Conservation (phyloP, 92 coral and sea anemone species). For the Pocillopora meandrina region DNA sequence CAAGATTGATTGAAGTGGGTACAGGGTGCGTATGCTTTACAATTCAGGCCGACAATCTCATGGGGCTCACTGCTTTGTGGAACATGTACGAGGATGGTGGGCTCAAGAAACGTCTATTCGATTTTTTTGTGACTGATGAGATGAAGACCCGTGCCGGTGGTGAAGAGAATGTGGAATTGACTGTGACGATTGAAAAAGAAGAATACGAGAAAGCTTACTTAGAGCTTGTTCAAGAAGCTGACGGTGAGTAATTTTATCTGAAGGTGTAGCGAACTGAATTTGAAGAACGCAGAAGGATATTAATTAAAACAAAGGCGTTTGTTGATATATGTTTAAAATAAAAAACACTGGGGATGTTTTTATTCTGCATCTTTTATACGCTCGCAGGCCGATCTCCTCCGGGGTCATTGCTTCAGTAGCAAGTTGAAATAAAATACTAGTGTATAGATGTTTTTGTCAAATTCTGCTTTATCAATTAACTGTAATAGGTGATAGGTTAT, state of each 20-base stretch:
- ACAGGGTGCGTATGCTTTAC: constrained; percentile 24
- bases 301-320: too few species aligned
- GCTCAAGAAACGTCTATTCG: not conserved
- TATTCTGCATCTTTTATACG: too few species aligned
- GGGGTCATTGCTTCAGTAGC: too few species aligned
- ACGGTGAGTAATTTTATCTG: not conserved
- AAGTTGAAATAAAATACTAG: too few species aligned
- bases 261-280: not conserved
- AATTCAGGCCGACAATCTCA: constrained; percentile 9
- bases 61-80: constrained; percentile 24
- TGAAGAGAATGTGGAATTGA: constrained; percentile 13
- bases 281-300: too few species aligned
- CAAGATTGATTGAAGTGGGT: not conserved
- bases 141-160: constrained; percentile 14
- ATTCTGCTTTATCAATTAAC: too few species aligned
- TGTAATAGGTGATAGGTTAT: too few species aligned
- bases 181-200: not conserved
- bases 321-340: too few species aligned
- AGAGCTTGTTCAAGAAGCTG: constrained; percentile 3
- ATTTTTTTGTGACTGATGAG: constrained; percentile 13
- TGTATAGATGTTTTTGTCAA: too few species aligned
- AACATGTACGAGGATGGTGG: constrained; percentile 16
- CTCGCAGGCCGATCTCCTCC: too few species aligned
- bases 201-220: constrained; percentile 26
- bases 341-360: too few species aligned